These are phyloP conservation scores for Acrobasis repandana DNA, from an alignment of 2,888 invertebrate species.

Conservation along the genomic window DNA sequence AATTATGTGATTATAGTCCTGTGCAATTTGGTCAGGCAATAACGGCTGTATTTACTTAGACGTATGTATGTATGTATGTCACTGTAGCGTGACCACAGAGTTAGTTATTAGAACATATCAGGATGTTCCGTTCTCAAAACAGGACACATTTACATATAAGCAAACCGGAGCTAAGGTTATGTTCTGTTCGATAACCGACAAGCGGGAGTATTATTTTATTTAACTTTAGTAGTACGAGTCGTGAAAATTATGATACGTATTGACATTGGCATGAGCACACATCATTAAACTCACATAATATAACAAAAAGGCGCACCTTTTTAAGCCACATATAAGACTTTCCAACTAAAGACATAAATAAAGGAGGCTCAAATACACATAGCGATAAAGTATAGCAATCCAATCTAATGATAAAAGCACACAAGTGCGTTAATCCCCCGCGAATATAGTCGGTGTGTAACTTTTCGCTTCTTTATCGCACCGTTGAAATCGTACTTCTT, in stretches of 20 bases:
- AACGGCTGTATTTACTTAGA: conserved; percentile 45
- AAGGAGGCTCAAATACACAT: conserved; percentile 6
- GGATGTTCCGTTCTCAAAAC: not conserved
- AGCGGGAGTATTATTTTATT: too few relatives aligned
- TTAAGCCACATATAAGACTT: not conserved
- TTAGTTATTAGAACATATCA: not conserved
- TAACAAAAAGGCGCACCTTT: not conserved
- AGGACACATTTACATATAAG: too few relatives aligned
- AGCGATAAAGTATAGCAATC: conserved; percentile 20
- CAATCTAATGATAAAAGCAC: conserved; percentile 32
- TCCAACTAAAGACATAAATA: not conserved
- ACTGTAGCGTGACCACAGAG: conserved; percentile 6
- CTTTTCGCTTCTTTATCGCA: conserved; percentile 79
- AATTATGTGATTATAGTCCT: conserved; percentile 60
- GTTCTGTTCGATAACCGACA: too few relatives aligned
- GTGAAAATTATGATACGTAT: too few relatives aligned
- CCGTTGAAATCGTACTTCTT: conserved; percentile 82
- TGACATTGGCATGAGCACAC: too few relatives aligned
- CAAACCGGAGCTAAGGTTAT: too few relatives aligned
- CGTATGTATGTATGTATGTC: conserved; percentile 24
- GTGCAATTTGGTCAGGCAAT: conserved; percentile 48
- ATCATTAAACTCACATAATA: too few relatives aligned
- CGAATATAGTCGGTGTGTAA: conserved; percentile 71
- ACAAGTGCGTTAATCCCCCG: conserved; percentile 72
- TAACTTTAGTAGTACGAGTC: too few relatives aligned